Evolutionary conservation across 1,140 invertebrate species (phyloP), one percentile per base, ranked within the genome.

Genomic region (Gryllus bimaculatus): DNA sequence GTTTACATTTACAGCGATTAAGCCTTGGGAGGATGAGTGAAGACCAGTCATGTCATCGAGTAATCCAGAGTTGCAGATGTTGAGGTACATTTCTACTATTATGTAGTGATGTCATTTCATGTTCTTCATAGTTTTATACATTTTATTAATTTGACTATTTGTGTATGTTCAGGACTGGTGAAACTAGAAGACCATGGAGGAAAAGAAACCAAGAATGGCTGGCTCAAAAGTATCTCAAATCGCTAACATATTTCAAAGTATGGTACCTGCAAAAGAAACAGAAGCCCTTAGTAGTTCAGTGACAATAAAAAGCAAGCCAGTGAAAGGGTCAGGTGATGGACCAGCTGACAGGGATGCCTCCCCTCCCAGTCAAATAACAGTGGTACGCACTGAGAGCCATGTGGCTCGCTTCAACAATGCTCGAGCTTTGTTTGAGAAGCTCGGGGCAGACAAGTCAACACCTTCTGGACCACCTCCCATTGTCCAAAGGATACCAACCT

Each of bases 401-500:
- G 90, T 96, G 81, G 92, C 94, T 20, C 87, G 96, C 76, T 98
- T 98, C 86, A 97, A 97, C 84, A 96, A 94, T 85, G 96, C 96
- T 0, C 88, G 95, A 49, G 96, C 96, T 47, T 89, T 98, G 39
- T 98, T 98, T 86, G 96, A 97, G 85, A 96, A 96, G 83, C 88
- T 98, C 79, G 95, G 95, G 39, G 92, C 93, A 80, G 92, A 94
- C 82, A 91, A 21, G n/a, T 26, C 39, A 18, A 21, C 74, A 77
- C 7, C 54, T 66, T 18, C 54, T 13, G 54, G 54, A 10, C 54
- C 54, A 77, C 48, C 15, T 39, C 20, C 79, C 7, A 8, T 0
- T 8, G 49, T 54, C 8, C 20, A 47, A 73, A 66, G 48, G 21
- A 78, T 76, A 47, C 49, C 20, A 54, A 73, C 76, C n/a, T 75